phyloP scores from a whole-genome alignment of 2,888 invertebrate genomes.

The Troides oblongomaculatus region DNA sequence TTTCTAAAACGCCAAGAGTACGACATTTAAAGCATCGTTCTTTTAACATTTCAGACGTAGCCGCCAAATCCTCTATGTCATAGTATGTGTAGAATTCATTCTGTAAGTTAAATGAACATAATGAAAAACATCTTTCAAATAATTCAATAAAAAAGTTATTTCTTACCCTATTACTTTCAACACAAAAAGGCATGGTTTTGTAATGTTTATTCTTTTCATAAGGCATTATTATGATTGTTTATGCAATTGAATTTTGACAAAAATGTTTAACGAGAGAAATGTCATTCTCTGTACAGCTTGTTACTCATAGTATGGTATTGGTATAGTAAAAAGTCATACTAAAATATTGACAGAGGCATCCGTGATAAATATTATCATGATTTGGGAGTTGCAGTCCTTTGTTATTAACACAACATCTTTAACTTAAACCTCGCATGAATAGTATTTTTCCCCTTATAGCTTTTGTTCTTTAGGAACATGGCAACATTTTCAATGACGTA shows the following conservation, averaged over 20 bases:
- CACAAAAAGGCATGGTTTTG: conserved; percentile 46
- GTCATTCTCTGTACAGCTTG: no score
- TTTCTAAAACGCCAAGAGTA: conserved; percentile 59
- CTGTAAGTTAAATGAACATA: conserved; percentile 41
- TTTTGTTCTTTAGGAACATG: no score
- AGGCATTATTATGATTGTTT: conserved; percentile 13
- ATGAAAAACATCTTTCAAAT: not conserved
- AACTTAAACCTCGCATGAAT: no score
- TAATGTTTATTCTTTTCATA: conserved; percentile 37
- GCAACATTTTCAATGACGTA: no score
- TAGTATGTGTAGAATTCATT: conserved; percentile 52
- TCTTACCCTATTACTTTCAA: conserved; percentile 48
- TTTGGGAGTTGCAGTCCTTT: no score
- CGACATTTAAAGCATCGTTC: conserved; percentile 50
- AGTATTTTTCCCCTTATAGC: no score
- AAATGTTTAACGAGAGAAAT: no score
- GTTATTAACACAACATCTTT: no score
- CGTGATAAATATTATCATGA: not conserved
- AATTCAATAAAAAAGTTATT: not conserved
- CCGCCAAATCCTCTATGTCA: conserved; percentile 43
- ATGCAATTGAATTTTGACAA: not conserved
- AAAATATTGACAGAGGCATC: not conserved
- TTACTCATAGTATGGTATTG: no score
- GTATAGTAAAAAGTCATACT: not conserved
- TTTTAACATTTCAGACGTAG: conserved; percentile 38